Evolutionary conservation across 2,113 vertebrate genomes (phyloP).

Genomic region (Trematomus loennbergii): DNA sequence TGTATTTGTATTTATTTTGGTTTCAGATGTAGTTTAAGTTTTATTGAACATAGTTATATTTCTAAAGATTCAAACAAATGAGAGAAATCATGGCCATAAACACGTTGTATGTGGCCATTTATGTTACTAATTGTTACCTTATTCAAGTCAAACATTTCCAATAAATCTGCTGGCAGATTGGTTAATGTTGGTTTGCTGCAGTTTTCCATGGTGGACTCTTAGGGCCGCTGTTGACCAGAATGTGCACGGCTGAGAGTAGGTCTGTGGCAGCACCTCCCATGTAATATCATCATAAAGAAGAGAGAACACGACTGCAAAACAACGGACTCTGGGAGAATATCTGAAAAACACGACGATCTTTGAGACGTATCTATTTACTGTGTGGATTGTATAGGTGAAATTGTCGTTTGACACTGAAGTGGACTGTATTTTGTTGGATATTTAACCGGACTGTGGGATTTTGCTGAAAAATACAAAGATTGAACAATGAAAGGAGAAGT

Average conservation of each 20-base stretch:
- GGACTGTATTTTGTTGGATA: neutral
- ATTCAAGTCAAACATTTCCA: neutral
- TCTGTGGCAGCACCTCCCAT: constrained; percentile 24
- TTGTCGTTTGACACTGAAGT: neutral
- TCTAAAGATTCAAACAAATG: neutral
- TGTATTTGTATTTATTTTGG: neutral
- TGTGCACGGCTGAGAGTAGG: neutral
- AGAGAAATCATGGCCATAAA: neutral
- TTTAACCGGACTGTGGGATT: neutral
- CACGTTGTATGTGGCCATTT: neutral
- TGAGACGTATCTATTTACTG: rapidly evolving
- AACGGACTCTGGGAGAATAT: neutral
- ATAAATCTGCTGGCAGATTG: neutral
- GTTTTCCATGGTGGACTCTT: constrained; percentile 28
- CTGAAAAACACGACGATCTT: neutral
- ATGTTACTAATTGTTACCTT: neutral
- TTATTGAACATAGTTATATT: neutral
- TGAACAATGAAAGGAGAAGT: constrained; percentile 57
- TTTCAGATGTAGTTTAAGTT: neutral
- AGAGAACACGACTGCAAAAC: constrained; percentile 1
- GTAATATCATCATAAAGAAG: neutral
- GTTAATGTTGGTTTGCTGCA: neutral
- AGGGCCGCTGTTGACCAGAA: constrained; percentile 59
- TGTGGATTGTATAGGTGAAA: neutral
- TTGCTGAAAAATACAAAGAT: neutral